Percentiles rank a stretch among this genome's conserved stretches.
phyloP scores from a whole-genome alignment of 2,113 vertebrate genomes.

The Chaetorhynchus papuensis region DNA sequence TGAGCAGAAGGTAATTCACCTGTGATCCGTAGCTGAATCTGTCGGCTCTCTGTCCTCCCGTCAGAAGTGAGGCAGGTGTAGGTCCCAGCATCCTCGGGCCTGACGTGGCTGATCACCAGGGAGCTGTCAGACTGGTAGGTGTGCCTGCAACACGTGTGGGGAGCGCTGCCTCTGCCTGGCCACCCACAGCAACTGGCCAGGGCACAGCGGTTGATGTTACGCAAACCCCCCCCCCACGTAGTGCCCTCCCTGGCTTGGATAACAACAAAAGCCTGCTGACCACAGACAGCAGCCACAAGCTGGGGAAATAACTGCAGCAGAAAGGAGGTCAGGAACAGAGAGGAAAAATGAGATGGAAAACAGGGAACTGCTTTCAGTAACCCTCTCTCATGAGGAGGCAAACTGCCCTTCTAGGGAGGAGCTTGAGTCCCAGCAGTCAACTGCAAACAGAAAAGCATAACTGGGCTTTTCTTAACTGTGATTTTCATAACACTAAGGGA shows the following conservation, averaged over 20 bases:
- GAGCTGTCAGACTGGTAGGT: conserved; percentile 82
- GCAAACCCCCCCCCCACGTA: fast-evolving
- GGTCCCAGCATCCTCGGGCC: conserved; percentile 76
- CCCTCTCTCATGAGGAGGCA: neutral
- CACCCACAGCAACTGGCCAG: fast-evolving
- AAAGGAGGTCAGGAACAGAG: neutral
- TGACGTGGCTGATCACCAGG: conserved; percentile 79
- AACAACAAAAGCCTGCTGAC: neutral
- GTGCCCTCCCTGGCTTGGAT: neutral
- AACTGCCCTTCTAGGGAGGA: neutral
- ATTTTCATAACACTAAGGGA: neutral
- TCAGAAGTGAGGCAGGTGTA: conserved; percentile 79
- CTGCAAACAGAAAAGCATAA: neutral
- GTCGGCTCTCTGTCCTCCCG: conserved; percentile 69
- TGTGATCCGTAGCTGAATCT: conserved; percentile 81
- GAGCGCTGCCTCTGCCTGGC: neutral
- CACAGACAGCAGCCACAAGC: neutral
- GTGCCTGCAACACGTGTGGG: conserved; percentile 69
- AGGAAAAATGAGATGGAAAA: neutral
- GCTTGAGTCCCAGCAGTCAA: neutral
- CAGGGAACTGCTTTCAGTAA: conserved; percentile 3
- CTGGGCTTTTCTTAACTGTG: neutral
- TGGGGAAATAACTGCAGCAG: neutral
- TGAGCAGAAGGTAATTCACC: conserved; percentile 62
- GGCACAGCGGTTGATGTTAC: neutral